Percentiles rank a stretch among this genome's conserved stretches.
These are phyloP conservation scores for Scaptomyza tumidula DNA, from an alignment of 2,888 invertebrate genomes.

Conservation along the genomic window DNA sequence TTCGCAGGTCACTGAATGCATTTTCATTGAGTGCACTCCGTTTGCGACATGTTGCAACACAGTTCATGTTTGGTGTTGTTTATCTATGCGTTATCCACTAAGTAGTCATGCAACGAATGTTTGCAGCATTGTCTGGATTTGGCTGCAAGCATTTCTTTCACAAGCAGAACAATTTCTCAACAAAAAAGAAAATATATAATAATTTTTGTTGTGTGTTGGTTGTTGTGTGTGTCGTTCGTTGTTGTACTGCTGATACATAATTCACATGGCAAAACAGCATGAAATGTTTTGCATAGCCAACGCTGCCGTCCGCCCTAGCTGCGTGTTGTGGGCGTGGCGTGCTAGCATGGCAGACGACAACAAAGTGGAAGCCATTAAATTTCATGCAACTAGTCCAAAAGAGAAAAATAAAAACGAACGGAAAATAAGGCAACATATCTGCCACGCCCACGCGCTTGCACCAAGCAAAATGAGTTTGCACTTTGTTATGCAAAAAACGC, in stretches of 20 bases:
- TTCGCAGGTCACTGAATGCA: constrained; percentile 15
- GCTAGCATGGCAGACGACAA: constrained; percentile 61
- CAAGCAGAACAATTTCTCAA: constrained; percentile 49
- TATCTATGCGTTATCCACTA: constrained; percentile 28
- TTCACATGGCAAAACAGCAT: constrained; percentile 78
- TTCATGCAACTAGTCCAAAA: constrained; percentile 74
- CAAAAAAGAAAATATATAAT: constrained; percentile 38
- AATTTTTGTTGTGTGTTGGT: constrained; percentile 34
- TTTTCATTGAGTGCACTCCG: constrained; percentile 11
- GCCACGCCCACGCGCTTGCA: constrained; percentile 77
- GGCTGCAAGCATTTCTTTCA: constrained; percentile 32
- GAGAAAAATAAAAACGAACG: constrained; percentile 10
- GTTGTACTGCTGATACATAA: constrained; percentile 64
- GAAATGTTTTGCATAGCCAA: constrained; percentile 68
- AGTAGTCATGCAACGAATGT: constrained; percentile 48
- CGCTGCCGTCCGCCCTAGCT: constrained; percentile 11
- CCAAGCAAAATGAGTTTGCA: constrained; percentile 77
- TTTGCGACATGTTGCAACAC: constrained; percentile 9
- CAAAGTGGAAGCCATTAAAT: constrained; percentile 81
- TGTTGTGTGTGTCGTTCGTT: constrained; percentile 31
- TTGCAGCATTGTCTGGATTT: constrained; percentile 39
- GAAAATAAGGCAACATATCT: constrained; percentile 52
- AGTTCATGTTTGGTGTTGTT: constrained; percentile 22
- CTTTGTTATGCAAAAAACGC: constrained; percentile 77
- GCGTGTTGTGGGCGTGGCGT: constrained; percentile 49